A percentile compares a stretch with the other conserved stretches of the same genome.
Conservation (phyloP, 2,113 vertebrate species). For the Anarhynchus alexandrinus region DNA sequence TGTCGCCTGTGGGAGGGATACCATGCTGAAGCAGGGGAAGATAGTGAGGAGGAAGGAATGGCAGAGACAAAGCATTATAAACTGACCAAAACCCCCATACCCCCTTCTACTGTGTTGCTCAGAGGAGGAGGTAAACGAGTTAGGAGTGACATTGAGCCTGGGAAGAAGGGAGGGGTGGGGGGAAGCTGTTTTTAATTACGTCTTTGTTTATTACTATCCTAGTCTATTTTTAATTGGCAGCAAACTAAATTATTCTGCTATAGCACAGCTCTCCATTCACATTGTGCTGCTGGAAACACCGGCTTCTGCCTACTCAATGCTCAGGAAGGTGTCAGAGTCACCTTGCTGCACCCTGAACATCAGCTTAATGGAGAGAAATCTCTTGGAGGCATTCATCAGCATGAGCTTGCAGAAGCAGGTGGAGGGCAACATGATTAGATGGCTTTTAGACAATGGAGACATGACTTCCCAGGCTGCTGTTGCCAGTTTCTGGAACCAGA, state of each 20-base stretch:
- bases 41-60: background rate
- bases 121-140: background rate
- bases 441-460: background rate
- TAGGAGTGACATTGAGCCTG: background rate
- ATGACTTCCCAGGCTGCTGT: background rate
- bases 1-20: background rate
- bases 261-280: background rate
- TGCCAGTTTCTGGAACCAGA: background rate
- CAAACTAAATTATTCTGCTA: background rate
- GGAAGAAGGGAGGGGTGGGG: background rate
- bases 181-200: background rate
- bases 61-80: background rate
- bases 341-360: background rate
- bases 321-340: background rate
- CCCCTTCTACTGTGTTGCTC: background rate
- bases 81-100: background rate
- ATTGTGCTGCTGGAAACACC: background rate
- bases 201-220: background rate
- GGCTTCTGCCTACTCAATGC: background rate
- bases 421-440: background rate
- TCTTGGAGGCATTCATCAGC: background rate
- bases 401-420: fast-evolving
- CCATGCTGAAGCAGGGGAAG: background rate
- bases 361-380: background rate
- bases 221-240: background rate